Evolutionary conservation across 2,888 invertebrate species (phyloP), one percentile per base, ranked within the genome.

Genomic region (Balanococcus diminutus): DNA sequence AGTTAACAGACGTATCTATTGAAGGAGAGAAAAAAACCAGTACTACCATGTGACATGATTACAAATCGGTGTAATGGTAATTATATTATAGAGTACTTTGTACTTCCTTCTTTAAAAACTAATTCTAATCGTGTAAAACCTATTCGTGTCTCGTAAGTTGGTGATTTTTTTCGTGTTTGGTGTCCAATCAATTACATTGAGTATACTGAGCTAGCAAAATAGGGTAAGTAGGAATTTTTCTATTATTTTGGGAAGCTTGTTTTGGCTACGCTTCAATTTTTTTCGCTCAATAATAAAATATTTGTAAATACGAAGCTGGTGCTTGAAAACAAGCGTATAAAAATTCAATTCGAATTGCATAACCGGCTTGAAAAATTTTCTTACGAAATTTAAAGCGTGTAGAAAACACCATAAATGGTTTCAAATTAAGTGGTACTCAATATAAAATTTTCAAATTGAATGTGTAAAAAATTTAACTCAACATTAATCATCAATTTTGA

Each of bases 221-320:
- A 56, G 11, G 11, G 42, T 42, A 42, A 42, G 42, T 42, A 14
- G 42, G 14, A 9, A 42, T 11, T 2, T 42, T 14, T 42, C 51
- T 5, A 19, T 3, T 51, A 51, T 8, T 86, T 87, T 25, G 16
- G 87, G n/a, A n/a, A 86, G 22, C 28, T 32, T 32, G 75, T 2
- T 75, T 32, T 75, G 19, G 36, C 84, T 25, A 3, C 87, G 1
- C 16, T 81, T 16, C 25, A 67, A 19, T 14, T 61, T 16, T 72
- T 39, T 82, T 32, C 11, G 28, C 3, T 25, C 28, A 19, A 51
- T 4, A 16, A 42, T 42, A 42, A 42, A 42, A 42, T 42, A 42
- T n/a, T n/a, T n/a, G n/a, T n/a, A n/a, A n/a, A n/a, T 14, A 42
- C 42, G 42, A 3, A 42, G 11, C 4, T 36, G 36, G 36, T 36